Evolutionary conservation across 2,113 vertebrate species (phyloP).

Genomic region (Pipra filicauda): DNA sequence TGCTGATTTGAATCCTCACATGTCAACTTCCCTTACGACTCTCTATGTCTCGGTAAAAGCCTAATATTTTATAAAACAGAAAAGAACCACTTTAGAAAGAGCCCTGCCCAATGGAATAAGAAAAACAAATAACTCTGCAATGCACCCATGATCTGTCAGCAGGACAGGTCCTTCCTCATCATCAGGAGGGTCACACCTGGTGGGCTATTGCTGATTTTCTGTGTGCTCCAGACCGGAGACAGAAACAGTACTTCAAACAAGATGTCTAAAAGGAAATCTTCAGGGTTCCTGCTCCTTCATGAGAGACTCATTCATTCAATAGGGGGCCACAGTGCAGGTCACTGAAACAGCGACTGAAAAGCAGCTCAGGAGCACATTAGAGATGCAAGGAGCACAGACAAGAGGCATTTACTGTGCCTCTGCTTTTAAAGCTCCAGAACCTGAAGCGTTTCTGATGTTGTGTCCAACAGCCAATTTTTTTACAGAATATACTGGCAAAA

Average conservation of each 20-base stretch:
- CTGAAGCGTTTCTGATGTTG: not conserved
- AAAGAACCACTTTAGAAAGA: not conserved
- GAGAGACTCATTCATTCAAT: not conserved
- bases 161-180: not conserved
- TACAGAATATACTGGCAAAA: not conserved
- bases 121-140: not conserved
- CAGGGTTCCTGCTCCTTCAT: not conserved
- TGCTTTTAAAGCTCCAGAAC: not conserved
- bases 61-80: not conserved
- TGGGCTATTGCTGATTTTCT: not conserved
- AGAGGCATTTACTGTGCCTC: not conserved
- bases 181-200: not conserved
- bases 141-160: not conserved
- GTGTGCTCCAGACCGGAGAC: not conserved
- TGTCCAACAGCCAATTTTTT: not conserved
- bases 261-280: not conserved
- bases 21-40: rapidly evolving
- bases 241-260: not conserved
- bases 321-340: not conserved
- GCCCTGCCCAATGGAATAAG: not conserved
- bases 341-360: not conserved
- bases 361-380: not conserved
- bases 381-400: not conserved
- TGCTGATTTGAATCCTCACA: not conserved
- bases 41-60: not conserved